Base-by-base conservation (phyloP, 2,797 vertebrate genomes). In the Numenius phaeopus region DNA sequence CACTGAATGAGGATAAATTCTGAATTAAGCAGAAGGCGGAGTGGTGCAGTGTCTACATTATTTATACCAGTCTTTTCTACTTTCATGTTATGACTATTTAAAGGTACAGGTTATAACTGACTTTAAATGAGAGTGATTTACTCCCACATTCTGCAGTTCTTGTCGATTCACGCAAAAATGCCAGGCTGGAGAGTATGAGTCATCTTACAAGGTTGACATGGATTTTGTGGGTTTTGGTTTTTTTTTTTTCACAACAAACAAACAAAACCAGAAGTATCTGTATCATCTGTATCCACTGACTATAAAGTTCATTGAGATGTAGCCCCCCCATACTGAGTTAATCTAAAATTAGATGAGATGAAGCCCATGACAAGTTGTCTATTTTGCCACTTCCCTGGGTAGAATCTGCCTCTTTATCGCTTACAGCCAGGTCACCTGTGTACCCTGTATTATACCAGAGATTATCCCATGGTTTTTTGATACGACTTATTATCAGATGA, bases 321-420 rank as follows among this genome's bases (percentile, higher is more conserved):
- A 70, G 40, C 42, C 3, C 1, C 1, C 14, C 13, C 3, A 1
- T 34, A 23, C 8, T 42, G 59, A 52, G 11, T 40, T 79, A 65
- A 37, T 62, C 14, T 65, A 19, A 69, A 34, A 42, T 34, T 66
- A 86, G n/a, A 69, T 27, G 5, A 34, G 34, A 9, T 69, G 34
- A 55, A 49, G 8, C 8, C 42, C 23, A 70, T 11, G 7, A 11
- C 9, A 20, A 32, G 3, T 46, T 79, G 6, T 40, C 75, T 58
- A 0, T 65, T 87, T 73, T 94, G 14, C 18, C 9, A 42, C 40
- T 11, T 78, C 18, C 10, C 19, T 21, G 26, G 10, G 16, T 10
- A 47, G 80, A 73, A 73, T 79, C 39, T 92, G 24, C 11, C 6
- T 83, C 29, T 89, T 67, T 54, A 54, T 46, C 2, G 1, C 21